Evolutionary conservation across 2,113 vertebrate species (phyloP).

Genomic region (Nycticorax nycticorax): DNA sequence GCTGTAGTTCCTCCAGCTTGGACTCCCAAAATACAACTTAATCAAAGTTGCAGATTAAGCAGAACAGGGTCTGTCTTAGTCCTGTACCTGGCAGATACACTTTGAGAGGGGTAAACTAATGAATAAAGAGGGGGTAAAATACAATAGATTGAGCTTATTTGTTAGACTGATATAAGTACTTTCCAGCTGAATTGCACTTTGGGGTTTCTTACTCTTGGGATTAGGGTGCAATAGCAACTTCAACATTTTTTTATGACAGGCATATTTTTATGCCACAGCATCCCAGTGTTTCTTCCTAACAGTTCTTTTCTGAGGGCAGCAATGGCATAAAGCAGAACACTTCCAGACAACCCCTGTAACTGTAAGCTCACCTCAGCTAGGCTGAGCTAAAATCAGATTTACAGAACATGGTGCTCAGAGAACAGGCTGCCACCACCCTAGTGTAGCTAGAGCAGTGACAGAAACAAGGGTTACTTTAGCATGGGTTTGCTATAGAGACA

Average conservation of each 20-base stretch:
- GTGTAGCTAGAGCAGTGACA: background rate
- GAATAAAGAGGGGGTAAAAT: background rate
- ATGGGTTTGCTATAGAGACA: background rate
- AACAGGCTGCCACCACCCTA: background rate
- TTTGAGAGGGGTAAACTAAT: background rate
- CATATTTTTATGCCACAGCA: background rate
- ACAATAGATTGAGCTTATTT: background rate
- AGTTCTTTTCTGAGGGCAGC: background rate
- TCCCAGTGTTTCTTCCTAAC: background rate
- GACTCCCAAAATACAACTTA: background rate
- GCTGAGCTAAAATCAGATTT: background rate
- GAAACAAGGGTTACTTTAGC: background rate
- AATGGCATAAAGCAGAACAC: background rate
- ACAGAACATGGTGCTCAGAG: background rate
- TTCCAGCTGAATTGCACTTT: background rate
- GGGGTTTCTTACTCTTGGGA: background rate
- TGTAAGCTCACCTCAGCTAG: background rate
- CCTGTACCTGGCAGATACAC: background rate
- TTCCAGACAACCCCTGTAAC: background rate
- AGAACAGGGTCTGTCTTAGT: background rate
- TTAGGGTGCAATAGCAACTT: background rate
- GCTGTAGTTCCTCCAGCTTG: background rate
- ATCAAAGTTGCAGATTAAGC: background rate
- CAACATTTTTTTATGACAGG: background rate
- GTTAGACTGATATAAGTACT: background rate